Evolutionary conservation across 2,797 vertebrate genomes (phyloP).

Genomic region (Leuciscus waleckii): DNA sequence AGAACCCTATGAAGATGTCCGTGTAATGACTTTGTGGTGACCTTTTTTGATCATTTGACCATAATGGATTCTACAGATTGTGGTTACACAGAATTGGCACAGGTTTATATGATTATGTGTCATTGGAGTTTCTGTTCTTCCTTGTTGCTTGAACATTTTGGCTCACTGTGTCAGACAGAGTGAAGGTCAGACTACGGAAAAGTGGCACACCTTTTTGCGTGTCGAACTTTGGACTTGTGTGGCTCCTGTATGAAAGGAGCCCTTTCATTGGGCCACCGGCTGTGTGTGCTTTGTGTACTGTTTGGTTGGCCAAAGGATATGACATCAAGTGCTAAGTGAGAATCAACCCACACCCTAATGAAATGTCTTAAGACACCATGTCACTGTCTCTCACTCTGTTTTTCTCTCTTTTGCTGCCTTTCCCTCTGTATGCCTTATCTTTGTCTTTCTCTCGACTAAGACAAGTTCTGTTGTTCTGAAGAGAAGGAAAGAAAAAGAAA

Average conservation of each 20-base stretch:
- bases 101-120: not conserved
- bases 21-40: not conserved
- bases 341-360: slow-evolving; percentile 9
- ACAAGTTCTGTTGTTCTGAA: not conserved
- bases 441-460: not conserved
- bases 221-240: slow-evolving; percentile 12
- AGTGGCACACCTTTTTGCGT: slow-evolving; percentile 17
- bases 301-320: slow-evolving; percentile 35
- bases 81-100: not conserved
- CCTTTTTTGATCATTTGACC: not conserved
- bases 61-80: not conserved
- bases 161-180: not conserved
- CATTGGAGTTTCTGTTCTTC: not conserved
- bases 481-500: not conserved
- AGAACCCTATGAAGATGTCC: not conserved
- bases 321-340: not conserved
- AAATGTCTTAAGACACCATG: slow-evolving; percentile 12
- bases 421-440: slow-evolving; percentile 23
- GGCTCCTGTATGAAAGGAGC: slow-evolving; percentile 15
- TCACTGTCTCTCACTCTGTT: slow-evolving; percentile 40
- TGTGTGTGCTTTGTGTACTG: slow-evolving; percentile 28
- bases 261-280: slow-evolving; percentile 13
- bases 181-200: slow-evolving; percentile 32
- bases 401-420: not conserved
- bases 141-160: not conserved